Conservation (phyloP, 2,113 vertebrate genomes). For the Ophiodon elongatus region DNA sequence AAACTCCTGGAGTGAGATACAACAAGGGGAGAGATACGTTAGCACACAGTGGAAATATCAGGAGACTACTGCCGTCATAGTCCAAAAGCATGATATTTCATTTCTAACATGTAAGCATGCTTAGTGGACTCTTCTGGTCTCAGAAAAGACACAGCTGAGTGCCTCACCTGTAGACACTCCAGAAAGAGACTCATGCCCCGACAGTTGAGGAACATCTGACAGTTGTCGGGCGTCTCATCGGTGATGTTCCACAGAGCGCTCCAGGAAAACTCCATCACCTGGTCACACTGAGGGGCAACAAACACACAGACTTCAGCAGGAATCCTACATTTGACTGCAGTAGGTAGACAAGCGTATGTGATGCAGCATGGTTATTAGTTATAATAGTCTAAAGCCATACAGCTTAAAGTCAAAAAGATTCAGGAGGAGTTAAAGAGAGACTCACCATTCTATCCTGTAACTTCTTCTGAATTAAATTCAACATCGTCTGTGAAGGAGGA, state of each 20-base stretch:
- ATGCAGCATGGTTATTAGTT: no score
- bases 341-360: not conserved
- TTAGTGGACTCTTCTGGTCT: not conserved
- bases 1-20: slow-evolving; percentile 87
- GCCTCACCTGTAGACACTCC: slow-evolving; percentile 92
- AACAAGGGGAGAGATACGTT: not conserved
- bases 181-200: slow-evolving; percentile 97
- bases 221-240: slow-evolving; percentile 98
- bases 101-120: no score
- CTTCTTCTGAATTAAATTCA: slow-evolving; percentile 98
- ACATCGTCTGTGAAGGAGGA: slow-evolving; percentile 89
- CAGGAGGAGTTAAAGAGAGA: slow-evolving; percentile 32
- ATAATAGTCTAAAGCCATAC: not conserved
- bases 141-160: no score
- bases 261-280: slow-evolving; percentile 99
- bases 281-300: slow-evolving; percentile 89
- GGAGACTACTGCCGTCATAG: not conserved
- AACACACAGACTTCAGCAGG: not conserved
- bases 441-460: slow-evolving; percentile 93
- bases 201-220: slow-evolving; percentile 98
- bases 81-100: no score
- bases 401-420: not conserved
- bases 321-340: not conserved
- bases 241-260: slow-evolving; percentile 99
- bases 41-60: not conserved